Percentiles rank a stretch among this genome's conserved stretches.
Evolutionary conservation across 2,113 vertebrate genomes (phyloP).

Genomic region (Pitta sordida): DNA sequence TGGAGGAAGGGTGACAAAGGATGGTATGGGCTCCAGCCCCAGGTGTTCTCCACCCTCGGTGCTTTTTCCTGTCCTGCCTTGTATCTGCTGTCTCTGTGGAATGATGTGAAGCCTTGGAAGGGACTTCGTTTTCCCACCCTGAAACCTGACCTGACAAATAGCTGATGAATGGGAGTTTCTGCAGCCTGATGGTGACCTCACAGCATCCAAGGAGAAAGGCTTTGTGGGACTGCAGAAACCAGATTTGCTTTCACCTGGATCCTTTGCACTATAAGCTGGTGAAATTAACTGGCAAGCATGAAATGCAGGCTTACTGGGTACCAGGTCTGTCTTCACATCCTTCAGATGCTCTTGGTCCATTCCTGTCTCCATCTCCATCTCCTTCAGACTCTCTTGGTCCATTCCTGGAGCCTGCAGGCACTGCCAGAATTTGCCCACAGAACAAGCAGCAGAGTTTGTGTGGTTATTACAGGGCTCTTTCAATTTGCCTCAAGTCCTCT

Average conservation of each 20-base stretch:
- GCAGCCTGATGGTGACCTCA: background rate
- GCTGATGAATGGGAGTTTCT: background rate
- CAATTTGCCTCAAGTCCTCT: background rate
- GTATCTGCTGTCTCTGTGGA: background rate
- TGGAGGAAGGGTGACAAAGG: background rate
- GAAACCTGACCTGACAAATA: background rate
- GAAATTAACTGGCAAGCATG: background rate
- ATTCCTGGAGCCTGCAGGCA: background rate
- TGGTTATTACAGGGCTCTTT: background rate
- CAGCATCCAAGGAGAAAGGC: background rate
- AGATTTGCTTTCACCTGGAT: background rate
- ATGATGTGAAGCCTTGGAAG: background rate
- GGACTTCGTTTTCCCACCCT: background rate
- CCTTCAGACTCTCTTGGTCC: background rate
- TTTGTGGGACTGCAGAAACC: background rate
- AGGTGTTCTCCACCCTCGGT: background rate
- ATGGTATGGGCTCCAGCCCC: background rate
- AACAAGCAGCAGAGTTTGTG: background rate
- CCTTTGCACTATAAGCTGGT: background rate
- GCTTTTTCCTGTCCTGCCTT: background rate
- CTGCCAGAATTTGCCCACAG: background rate
- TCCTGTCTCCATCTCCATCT: background rate
- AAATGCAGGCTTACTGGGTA: background rate
- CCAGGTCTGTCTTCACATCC: background rate
- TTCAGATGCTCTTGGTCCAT: accelerated